A percentile compares a stretch with the other conserved stretches of the same genome.
Evolutionary conservation across 2,113 vertebrate species (phyloP).

Genomic region (Poecile atricapillus): DNA sequence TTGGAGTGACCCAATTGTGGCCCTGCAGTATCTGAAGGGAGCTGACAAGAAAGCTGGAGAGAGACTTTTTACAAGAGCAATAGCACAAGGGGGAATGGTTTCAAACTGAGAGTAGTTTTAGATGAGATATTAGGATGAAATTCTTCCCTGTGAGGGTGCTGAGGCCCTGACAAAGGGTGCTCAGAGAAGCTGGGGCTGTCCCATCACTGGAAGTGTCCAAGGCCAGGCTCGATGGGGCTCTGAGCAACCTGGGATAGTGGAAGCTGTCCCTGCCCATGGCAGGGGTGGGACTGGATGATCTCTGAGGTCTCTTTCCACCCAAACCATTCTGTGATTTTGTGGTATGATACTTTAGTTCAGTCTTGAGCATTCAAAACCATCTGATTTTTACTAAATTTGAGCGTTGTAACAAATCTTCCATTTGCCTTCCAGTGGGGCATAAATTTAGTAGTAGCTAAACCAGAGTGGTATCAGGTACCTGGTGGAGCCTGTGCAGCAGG

Average conservation of each 20-base stretch:
- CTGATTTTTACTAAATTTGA: not conserved
- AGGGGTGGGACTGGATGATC: not conserved
- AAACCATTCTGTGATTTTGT: not conserved
- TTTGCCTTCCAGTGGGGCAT: not conserved
- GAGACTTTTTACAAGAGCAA: not conserved
- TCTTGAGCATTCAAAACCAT: not conserved
- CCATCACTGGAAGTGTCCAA: accelerated
- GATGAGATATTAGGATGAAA: not conserved
- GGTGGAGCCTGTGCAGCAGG: not conserved
- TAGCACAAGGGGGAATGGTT: not conserved
- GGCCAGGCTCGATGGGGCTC: accelerated
- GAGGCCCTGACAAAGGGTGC: accelerated
- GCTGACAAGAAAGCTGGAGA: not conserved
- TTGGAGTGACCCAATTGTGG: not conserved
- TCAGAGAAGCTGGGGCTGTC: not conserved
- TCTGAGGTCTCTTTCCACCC: not conserved
- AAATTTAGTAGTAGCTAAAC: not conserved
- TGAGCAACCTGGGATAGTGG: not conserved
- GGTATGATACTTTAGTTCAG: not conserved
- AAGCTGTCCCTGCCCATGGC: not conserved
- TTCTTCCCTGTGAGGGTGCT: not conserved
- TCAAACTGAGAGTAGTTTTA: not conserved
- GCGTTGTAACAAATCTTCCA: not conserved
- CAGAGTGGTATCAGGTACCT: not conserved
- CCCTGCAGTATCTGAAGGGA: not conserved